phyloP scores from a whole-genome alignment of 2,113 vertebrate genomes.

The Siniperca chuatsi region DNA sequence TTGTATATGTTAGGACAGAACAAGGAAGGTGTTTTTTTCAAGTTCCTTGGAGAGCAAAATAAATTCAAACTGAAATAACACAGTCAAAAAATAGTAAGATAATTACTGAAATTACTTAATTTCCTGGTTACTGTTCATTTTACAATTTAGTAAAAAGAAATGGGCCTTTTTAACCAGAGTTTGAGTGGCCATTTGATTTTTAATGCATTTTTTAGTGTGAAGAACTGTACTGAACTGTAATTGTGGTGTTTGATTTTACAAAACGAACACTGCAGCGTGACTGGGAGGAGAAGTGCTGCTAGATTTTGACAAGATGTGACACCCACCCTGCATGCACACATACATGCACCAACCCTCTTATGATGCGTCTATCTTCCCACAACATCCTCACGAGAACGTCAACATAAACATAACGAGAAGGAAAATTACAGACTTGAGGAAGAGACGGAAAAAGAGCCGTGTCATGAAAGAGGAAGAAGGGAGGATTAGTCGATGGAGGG shows the following conservation, averaged over 20 bases:
- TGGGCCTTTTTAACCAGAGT: background rate
- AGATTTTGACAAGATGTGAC: conserved; percentile 39
- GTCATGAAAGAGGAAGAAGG: conserved; percentile 38
- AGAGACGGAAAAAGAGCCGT: conserved; percentile 21
- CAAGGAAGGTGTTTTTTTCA: background rate
- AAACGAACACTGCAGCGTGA: background rate
- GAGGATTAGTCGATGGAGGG: conserved; percentile 22
- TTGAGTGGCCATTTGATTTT: background rate
- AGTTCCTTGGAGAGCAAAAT: background rate
- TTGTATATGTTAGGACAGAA: background rate
- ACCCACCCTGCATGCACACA: background rate
- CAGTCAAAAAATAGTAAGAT: too few relatives aligned
- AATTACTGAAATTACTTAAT: too few relatives aligned
- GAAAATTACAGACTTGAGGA: conserved; percentile 32
- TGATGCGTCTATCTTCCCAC: conserved; percentile 25
- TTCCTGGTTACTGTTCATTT: background rate
- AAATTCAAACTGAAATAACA: background rate
- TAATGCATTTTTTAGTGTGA: background rate
- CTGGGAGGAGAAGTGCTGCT: conserved; percentile 18
- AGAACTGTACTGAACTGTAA: background rate
- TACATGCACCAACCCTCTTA: background rate
- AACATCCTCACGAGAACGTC: background rate
- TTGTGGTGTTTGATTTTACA: background rate
- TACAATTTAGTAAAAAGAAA: background rate
- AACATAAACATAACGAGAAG: conserved; percentile 20